Base-by-base conservation (phyloP, 2,113 vertebrate genomes). In the Mystacornis crossleyi region DNA sequence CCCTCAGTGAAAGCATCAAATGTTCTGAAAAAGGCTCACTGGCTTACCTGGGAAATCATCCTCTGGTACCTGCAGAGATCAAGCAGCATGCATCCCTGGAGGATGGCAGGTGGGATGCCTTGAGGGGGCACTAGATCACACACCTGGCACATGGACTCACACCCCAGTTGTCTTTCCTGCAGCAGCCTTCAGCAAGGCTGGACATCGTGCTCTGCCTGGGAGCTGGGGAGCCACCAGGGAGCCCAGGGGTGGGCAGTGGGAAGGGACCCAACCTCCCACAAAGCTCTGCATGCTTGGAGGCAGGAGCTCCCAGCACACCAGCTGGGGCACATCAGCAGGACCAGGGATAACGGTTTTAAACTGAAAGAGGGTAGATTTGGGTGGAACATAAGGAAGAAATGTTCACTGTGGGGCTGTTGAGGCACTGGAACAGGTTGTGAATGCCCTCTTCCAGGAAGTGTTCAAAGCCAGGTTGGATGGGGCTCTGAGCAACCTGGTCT, bases 241-340 rank as follows among this genome's bases (percentile, higher is more conserved):
- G 55, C 36, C 38, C 21, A 8, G 55, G 57, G 36, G 13, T 25
- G 42, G 31, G 26, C 58, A 69, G 40, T 19, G 53, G 53, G 36
- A 17, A 24, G 38, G 33, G 48, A 71, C 14, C 29, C 40, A 33
- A 12, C 29, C 23, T 67, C 43, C 29, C 1, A 1, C 40, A 62
- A 28, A 66, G 11, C 42, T 73, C 18, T 1, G 0, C 7, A 1
- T 18, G 17, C 71, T 13, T 13, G 29, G 57, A 45, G 42, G 57
- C 55, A 48, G 50, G 19, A 82, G 61, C 38, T 90, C 34, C 62
- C 75, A 51, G 43, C 26, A 60, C 4, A 0, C 10, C 4, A 1
- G 57, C 51, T 7, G 0, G 12, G 36, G 12, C 0, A 0, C 19
- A 18, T 43, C 1, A 0, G 3, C 4, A 25, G 40, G 36, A 53